Evolutionary conservation across 2,797 vertebrate genomes (phyloP), one percentile per base, ranked within the genome.

Genomic region (Hemitrygon akajei): DNA sequence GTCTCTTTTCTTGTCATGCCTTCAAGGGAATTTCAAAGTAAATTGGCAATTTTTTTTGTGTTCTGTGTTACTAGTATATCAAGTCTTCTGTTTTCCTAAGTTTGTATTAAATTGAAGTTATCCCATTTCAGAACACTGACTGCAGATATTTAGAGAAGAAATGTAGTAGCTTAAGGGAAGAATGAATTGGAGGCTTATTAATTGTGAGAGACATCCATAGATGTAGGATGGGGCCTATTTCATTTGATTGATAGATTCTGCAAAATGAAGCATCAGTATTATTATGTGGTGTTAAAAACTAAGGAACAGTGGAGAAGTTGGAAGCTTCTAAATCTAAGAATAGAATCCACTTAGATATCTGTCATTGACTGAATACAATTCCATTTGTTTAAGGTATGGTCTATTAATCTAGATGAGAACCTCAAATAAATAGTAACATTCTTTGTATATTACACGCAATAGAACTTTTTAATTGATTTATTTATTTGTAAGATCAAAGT

Each of bases 301-400:
- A 69, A n/a, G n/a, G 20, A 69, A 69, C 34, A 22, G 7, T 40
- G 22, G 25, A 27, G 37, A 7, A n/a, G 89, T 91, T 47, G 37
- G 82, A 58, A 75, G 58, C 10, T 47, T 86, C 73, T 69, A 34
- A 12, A 30, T 76, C 73, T 73, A 47, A 73, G 25, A n/a, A 40
- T n/a, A 76, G 10, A 76, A 47, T 76, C 25, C 37, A 93, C 73
- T 76, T 40, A 30, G 18, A 75, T 73, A 73, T 75, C 22, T 93
- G 71, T 93, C 12, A 69, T 0, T 20, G 9, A 2, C 18, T 89
- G 60, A 69, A 89, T 69, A n/a, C n/a, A 89, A 89, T 89, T 89
- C 86, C 66, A 89, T 76, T 93, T 93, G 71, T 58, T 58, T 93
- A 73, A 58, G 47, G 47, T 93, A 93, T 56, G 73, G 40, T 75